Evolutionary conservation across 2,113 vertebrate species (phyloP).

Genomic region (Drymodes brunneopygia): DNA sequence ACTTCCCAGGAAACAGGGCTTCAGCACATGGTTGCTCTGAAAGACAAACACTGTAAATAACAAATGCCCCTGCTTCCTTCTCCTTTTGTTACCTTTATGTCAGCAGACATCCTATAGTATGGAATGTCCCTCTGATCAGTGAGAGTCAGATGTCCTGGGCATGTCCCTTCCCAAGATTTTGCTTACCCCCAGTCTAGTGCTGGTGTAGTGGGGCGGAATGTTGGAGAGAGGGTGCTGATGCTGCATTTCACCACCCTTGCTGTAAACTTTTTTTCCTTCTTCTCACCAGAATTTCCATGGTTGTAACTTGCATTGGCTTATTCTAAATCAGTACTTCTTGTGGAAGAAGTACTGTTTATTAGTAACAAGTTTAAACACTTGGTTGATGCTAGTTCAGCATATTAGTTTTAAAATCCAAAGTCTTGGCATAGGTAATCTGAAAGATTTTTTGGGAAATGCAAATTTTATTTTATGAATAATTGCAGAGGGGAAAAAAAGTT

Average conservation of each 20-base stretch:
- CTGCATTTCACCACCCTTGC: not conserved
- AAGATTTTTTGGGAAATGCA: not conserved
- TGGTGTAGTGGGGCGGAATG: not conserved
- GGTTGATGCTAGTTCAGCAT: not conserved
- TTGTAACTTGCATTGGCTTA: not conserved
- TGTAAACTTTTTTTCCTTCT: not conserved
- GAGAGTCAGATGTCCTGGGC: not conserved
- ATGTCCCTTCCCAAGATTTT: not conserved
- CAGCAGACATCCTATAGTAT: not conserved
- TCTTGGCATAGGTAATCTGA: not conserved
- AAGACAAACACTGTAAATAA: not conserved
- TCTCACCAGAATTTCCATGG: not conserved
- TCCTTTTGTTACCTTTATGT: not conserved
- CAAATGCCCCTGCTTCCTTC: not conserved
- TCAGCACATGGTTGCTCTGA: not conserved
- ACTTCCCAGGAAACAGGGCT: not conserved
- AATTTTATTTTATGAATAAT: not conserved
- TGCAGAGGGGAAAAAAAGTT: not conserved
- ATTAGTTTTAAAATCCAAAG: not conserved
- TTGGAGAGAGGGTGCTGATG: not conserved
- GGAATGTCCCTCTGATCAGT: not conserved
- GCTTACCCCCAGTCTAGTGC: not conserved
- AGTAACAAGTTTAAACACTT: not conserved
- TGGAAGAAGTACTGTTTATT: not conserved
- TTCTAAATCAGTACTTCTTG: not conserved